phyloP scores from a whole-genome alignment of 2,888 invertebrate genomes.

The Perizoma affinitatum region DNA sequence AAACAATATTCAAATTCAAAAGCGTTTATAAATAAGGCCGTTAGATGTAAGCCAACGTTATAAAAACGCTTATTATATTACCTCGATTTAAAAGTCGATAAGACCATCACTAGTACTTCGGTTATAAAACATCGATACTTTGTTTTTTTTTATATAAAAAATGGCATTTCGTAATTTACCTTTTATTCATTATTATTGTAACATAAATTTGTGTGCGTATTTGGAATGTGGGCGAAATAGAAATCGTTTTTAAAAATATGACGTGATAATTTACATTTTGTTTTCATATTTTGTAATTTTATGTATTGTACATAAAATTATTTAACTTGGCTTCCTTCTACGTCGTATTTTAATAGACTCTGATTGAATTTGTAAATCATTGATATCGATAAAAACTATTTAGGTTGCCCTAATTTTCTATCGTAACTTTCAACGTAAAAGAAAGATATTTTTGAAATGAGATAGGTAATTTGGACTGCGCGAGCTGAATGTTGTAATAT shows the following conservation, averaged over 20 bases:
- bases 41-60: conserved; percentile 14
- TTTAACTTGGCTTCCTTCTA: conserved; percentile 15
- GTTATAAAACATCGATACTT: conserved; percentile 17
- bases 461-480: conserved; percentile 19
- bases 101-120: conserved; percentile 23
- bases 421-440: conserved; percentile 18
- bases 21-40: conserved; percentile 6
- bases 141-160: conserved; percentile 19
- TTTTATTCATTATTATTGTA: conserved; percentile 16
- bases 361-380: conserved; percentile 8
- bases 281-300: conserved; percentile 2
- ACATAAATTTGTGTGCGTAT: conserved; percentile 18
- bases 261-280: conserved; percentile 12
- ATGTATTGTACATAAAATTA: conserved; percentile 8
- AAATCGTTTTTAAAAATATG: conserved; percentile 3
- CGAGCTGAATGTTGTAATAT: conserved; percentile 25
- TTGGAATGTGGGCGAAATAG: conserved; percentile 2
- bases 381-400: conserved; percentile 16
- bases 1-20: too few species aligned
- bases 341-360: not conserved
- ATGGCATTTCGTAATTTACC: conserved; percentile 28
- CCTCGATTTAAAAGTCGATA: conserved; percentile 16
- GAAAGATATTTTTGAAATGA: conserved; percentile 29
- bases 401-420: conserved; percentile 5
- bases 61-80: conserved; percentile 10